These are phyloP conservation scores for Axinella damicornis DNA, from an alignment of 37 sponge, comb jelly and placozoan genomes.

Conservation along the genomic window DNA sequence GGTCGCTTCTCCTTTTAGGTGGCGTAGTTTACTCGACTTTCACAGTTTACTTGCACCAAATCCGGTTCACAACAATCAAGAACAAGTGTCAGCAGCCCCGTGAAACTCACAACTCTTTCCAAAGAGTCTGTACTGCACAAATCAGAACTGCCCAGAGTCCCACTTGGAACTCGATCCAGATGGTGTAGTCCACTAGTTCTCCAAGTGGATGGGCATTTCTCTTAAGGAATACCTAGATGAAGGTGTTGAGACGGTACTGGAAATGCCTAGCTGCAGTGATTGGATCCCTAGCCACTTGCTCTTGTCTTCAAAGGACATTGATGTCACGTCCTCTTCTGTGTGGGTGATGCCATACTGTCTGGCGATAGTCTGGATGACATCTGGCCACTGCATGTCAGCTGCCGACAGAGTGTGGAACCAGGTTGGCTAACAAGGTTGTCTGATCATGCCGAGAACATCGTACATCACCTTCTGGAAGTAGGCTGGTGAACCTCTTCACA, in stretches of 20 bases:
- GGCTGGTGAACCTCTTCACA: conserved; percentile 28
- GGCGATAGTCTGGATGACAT: conserved; percentile 41
- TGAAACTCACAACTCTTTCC: no score
- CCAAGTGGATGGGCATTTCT: conserved; percentile 16
- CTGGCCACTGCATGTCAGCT: conserved; percentile 56
- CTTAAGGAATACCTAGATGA: conserved; percentile 17
- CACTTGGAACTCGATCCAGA: conserved; percentile 54
- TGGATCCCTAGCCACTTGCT: conserved; percentile 23
- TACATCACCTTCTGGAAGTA: conserved; percentile 32
- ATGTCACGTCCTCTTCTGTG: conserved; percentile 22
- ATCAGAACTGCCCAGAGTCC: no score
- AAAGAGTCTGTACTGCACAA: no score
- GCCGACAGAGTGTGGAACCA: conserved; percentile 44
- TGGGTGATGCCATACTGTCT: conserved; percentile 33
- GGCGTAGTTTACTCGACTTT: no score
- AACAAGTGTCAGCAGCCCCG: no score
- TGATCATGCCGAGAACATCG: conserved; percentile 39
- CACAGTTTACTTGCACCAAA: no score
- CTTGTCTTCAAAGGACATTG: conserved; percentile 14
- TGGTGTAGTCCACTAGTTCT: conserved; percentile 31
- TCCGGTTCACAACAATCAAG: no score
- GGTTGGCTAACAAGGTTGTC: conserved; percentile 35
- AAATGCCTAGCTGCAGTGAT: conserved; percentile 52
- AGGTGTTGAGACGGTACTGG: conserved; percentile 39
- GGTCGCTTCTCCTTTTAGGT: no score